Percentiles rank a stretch among this genome's conserved stretches.
Evolutionary conservation across 1,140 invertebrate genomes (phyloP).

Genomic region (Cydia pomonella): DNA sequence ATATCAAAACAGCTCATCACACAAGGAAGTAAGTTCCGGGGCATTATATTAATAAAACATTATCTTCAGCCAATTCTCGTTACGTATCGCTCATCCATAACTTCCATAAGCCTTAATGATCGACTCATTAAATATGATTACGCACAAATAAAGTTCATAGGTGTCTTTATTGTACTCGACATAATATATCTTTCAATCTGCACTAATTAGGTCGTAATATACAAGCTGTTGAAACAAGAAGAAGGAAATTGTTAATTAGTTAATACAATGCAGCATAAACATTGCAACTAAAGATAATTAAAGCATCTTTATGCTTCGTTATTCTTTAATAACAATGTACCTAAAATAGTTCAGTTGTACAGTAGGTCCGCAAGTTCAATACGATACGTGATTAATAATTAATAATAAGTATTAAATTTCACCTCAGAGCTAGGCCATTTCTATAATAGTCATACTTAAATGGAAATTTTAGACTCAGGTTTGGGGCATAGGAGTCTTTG

Average conservation of each 20-base stretch:
- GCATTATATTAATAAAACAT: conserved; percentile 16
- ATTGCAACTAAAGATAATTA: too few species aligned
- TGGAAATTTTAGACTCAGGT: too few species aligned
- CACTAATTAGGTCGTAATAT: conserved; percentile 51
- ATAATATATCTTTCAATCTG: conserved; percentile 39
- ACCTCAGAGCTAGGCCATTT: too few species aligned
- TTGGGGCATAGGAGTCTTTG: too few species aligned
- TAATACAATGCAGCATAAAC: conserved; percentile 29
- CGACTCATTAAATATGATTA: conserved; percentile 23
- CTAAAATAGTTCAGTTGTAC: too few species aligned
- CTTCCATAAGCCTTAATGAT: conserved; percentile 21
- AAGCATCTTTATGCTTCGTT: too few species aligned
- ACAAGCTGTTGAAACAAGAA: conserved; percentile 42
- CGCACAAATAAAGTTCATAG: conserved; percentile 25
- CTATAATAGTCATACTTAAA: too few species aligned
- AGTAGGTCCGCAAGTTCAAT: too few species aligned
- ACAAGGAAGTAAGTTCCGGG: background rate
- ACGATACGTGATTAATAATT: too few species aligned
- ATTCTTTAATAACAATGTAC: too few species aligned
- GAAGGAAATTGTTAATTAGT: conserved; percentile 40
- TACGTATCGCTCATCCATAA: conserved; percentile 14
- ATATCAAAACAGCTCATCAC: background rate
- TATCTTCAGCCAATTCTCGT: conserved; percentile 10
- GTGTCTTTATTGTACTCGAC: conserved; percentile 14
- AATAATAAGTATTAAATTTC: too few species aligned